Evolutionary conservation across 2,888 invertebrate species (phyloP).

Genomic region (Drosophila diplacantha): DNA sequence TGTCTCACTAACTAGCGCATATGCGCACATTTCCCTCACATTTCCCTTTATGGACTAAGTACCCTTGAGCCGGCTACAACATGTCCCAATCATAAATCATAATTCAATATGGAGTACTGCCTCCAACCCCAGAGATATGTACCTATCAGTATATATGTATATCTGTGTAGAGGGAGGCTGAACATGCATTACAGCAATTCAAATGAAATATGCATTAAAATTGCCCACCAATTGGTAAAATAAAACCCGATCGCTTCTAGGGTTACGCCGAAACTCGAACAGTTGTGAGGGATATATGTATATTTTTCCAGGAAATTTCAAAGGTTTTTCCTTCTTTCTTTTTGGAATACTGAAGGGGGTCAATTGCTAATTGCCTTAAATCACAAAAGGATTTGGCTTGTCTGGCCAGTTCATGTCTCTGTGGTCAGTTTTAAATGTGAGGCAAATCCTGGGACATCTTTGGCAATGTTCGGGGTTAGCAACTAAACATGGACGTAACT

Average conservation of each 20-base stretch:
- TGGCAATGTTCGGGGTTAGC: conserved; percentile 49
- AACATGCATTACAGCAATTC: conserved; percentile 50
- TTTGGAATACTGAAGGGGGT: conserved; percentile 21
- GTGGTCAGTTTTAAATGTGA: conserved; percentile 28
- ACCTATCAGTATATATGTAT: neutral
- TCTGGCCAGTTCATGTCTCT: conserved; percentile 45
- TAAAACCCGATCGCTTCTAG: conserved; percentile 46
- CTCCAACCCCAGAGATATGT: conserved; percentile 11
- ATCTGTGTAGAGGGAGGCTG: conserved; percentile 16
- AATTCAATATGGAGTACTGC: conserved; percentile 70
- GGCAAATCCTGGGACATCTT: conserved; percentile 43
- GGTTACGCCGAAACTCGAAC: conserved; percentile 23
- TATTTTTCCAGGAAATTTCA: conserved; percentile 43
- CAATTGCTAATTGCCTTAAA: conserved; percentile 72
- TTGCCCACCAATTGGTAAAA: conserved; percentile 60
- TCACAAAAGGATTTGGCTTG: conserved; percentile 66
- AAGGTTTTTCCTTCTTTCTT: conserved; percentile 32
- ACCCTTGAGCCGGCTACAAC: conserved; percentile 62
- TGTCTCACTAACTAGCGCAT: conserved; percentile 67
- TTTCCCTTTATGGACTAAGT: conserved; percentile 47
- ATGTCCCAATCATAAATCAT: conserved; percentile 70
- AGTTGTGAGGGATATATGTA: conserved; percentile 40
- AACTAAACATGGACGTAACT: conserved; percentile 43
- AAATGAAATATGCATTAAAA: conserved; percentile 70
- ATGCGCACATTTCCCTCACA: conserved; percentile 64